These are phyloP conservation scores for Junonia oenone DNA, from an alignment of 2,888 invertebrate genomes.

Conservation along the genomic window DNA sequence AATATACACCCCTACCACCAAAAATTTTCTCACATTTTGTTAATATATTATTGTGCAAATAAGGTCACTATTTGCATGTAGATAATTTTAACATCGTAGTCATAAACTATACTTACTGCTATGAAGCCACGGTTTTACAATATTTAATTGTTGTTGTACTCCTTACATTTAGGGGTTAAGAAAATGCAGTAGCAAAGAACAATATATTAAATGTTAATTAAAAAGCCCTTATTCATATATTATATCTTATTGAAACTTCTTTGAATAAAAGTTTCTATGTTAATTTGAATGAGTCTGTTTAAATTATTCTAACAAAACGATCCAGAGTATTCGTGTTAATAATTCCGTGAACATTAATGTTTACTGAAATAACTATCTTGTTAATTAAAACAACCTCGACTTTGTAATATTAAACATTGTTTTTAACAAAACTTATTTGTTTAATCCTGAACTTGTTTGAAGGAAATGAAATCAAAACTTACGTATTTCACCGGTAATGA, in stretches of 20 bases:
- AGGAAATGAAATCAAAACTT: not conserved
- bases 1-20: too few relatives aligned
- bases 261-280: not conserved
- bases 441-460: not conserved
- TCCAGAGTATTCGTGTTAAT: not conserved
- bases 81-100: too few relatives aligned
- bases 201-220: not conserved
- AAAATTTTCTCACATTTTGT: too few relatives aligned
- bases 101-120: too few relatives aligned
- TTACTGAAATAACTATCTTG: conserved; percentile 1
- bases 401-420: not conserved
- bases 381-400: not conserved
- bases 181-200: too few relatives aligned
- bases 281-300: not conserved
- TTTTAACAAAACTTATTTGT: not conserved
- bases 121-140: too few relatives aligned
- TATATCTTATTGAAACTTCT: not conserved
- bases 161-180: too few relatives aligned
- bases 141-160: too few relatives aligned
- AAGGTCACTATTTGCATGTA: too few relatives aligned
- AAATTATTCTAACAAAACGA: not conserved
- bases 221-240: not conserved
- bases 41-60: too few relatives aligned
- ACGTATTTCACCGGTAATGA: not conserved
- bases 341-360: not conserved